Conservation (phyloP, 2,797 vertebrate species). For the Anguilla pacifica region DNA sequence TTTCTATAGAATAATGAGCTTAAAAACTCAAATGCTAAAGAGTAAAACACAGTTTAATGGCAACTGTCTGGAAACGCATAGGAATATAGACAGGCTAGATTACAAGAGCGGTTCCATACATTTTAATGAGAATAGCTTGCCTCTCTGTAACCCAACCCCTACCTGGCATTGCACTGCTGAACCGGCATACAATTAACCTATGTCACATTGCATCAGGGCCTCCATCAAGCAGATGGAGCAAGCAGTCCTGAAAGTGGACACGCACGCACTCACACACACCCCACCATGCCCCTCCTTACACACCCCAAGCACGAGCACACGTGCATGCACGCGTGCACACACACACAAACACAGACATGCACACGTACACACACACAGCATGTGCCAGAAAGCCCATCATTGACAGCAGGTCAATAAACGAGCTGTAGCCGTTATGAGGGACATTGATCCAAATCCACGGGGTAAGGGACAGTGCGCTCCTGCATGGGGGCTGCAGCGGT, state of each 20-base stretch:
- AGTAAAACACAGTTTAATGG: background rate
- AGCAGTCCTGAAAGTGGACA: background rate
- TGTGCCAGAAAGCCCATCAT: constrained; percentile 41
- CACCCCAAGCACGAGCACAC: constrained; percentile 34
- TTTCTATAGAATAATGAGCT: no score
- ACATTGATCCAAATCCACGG: constrained; percentile 19
- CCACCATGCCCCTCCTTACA: background rate
- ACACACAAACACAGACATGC: constrained; percentile 28
- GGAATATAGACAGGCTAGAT: background rate
- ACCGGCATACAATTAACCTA: background rate
- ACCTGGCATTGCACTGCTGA: background rate
- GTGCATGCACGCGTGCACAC: constrained; percentile 29
- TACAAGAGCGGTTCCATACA: background rate
- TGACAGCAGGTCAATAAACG: constrained; percentile 53
- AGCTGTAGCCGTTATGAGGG: constrained; percentile 53
- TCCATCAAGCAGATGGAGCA: background rate
- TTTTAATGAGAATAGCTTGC: background rate
- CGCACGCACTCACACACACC: constrained; percentile 43
- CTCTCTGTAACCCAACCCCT: background rate
- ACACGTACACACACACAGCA: constrained; percentile 39
- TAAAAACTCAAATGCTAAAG: no score
- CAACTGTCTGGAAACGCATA: background rate
- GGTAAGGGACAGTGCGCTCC: background rate
- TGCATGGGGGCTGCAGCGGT: background rate
- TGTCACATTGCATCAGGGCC: background rate